phyloP scores from a whole-genome alignment of 2,113 vertebrate genomes.

The Xiphias gladius region DNA sequence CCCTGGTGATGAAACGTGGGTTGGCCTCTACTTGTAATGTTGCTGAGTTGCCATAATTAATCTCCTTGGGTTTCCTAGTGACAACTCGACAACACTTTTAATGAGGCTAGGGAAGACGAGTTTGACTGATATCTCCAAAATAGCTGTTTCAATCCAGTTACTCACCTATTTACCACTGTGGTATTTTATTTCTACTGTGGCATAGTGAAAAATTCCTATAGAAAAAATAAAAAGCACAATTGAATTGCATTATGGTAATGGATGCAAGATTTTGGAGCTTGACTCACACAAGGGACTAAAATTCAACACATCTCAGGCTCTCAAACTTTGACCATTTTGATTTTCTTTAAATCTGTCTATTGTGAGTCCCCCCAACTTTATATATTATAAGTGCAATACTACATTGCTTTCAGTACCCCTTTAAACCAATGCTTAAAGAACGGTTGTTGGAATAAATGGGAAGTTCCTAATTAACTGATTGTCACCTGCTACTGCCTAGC shows the following conservation, averaged over 20 bases:
- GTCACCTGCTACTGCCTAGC: neutral
- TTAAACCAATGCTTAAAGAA: too few species aligned
- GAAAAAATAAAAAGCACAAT: neutral
- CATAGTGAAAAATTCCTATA: neutral
- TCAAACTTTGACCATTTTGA: too few species aligned
- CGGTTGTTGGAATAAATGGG: too few species aligned
- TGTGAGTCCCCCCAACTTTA: too few species aligned
- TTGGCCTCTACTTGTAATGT: constrained; percentile 54
- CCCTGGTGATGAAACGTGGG: constrained; percentile 56
- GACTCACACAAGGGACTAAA: too few species aligned
- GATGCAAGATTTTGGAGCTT: neutral
- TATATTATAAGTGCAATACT: too few species aligned
- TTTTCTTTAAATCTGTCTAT: too few species aligned
- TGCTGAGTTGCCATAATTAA: constrained; percentile 75
- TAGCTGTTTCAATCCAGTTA: constrained; percentile 49
- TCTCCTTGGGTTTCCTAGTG: constrained; percentile 65
- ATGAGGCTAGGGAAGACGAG: constrained; percentile 47
- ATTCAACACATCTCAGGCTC: too few species aligned
- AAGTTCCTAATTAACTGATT: neutral
- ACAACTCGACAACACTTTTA: constrained; percentile 65
- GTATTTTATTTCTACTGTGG: constrained; percentile 35
- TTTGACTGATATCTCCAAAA: constrained; percentile 39
- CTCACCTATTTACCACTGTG: constrained; percentile 28
- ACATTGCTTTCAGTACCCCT: too few species aligned
- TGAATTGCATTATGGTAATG: neutral